phyloP scores from a whole-genome alignment of 2,888 invertebrate species.

The Toxonevra muliebris region DNA sequence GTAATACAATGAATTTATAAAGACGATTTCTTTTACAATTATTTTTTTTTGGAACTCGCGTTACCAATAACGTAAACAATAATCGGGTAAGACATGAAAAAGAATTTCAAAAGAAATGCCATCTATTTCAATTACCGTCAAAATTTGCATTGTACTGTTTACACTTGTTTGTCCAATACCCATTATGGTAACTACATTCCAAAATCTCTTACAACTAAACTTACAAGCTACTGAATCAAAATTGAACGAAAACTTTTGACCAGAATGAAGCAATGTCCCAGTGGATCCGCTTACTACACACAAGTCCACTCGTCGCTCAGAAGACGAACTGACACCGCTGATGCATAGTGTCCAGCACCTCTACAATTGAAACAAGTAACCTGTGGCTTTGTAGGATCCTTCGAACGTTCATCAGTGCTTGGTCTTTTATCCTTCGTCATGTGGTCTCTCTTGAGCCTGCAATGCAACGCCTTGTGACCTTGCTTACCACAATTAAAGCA shows the following conservation, averaged over 20 bases:
- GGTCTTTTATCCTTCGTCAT: too few species aligned
- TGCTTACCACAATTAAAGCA: conserved; percentile 15
- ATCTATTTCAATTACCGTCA: conserved; percentile 14
- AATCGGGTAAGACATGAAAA: conserved; percentile 21
- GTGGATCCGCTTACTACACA: conserved; percentile 8
- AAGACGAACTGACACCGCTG: too few species aligned
- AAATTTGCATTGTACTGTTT: conserved; percentile 12
- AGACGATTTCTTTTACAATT: too few species aligned
- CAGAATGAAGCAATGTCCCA: conserved; percentile 9
- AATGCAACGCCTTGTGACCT: conserved; percentile 15
- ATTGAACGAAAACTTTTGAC: conserved; percentile 22
- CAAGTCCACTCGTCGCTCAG: conserved; percentile 3
- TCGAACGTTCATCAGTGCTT: neutral
- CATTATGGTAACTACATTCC: conserved; percentile 13
- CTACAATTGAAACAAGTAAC: neutral
- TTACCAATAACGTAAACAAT: neutral
- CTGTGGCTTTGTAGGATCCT: too few species aligned
- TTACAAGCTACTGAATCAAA: conserved; percentile 20
- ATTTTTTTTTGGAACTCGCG: too few species aligned
- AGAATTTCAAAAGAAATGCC: conserved; percentile 16
- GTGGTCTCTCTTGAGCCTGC: too few species aligned
- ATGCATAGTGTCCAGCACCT: conserved; percentile 8
- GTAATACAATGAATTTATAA: too few species aligned
- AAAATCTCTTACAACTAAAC: conserved; percentile 20
- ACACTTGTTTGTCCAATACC: conserved; percentile 23